A percentile compares a stretch with the other conserved stretches of the same genome.
Conservation (phyloP, 2,888 invertebrate genomes). For the Macrostomum cliftonense region DNA sequence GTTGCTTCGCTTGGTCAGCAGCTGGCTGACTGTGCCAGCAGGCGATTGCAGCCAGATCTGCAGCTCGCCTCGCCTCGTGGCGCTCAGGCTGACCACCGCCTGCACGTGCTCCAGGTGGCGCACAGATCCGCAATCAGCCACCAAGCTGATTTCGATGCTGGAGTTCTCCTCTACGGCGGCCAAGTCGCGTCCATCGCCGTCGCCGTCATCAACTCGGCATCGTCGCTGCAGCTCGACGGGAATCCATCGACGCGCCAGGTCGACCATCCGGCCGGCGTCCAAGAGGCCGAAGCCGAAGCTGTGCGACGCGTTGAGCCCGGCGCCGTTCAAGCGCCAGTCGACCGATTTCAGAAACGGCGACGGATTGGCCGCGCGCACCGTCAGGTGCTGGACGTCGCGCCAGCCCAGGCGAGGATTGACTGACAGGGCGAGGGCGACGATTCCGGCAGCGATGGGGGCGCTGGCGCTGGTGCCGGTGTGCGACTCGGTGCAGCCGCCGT, state of each 20-base stretch:
- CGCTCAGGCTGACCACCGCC: slow-evolving; percentile 48
- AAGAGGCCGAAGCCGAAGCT: not conserved
- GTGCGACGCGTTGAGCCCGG: not conserved
- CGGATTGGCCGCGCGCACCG: not conserved
- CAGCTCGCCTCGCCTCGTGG: slow-evolving; percentile 74
- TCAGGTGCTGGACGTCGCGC: not conserved
- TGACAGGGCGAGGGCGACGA: not conserved
- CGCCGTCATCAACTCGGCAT: slow-evolving; percentile 41
- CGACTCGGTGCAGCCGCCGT: not conserved
- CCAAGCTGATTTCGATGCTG: not conserved
- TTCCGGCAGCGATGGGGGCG: not conserved
- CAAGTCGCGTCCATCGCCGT: slow-evolving; percentile 42
- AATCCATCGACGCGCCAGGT: not conserved
- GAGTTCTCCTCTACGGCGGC: not conserved
- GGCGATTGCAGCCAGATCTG: slow-evolving; percentile 47
- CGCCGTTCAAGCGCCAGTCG: not conserved
- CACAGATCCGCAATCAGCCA: slow-evolving; percentile 43
- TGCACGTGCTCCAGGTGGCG: slow-evolving; percentile 78
- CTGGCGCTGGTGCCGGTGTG: not conserved
- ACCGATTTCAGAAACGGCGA: not conserved
- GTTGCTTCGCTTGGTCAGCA: slow-evolving; percentile 52
- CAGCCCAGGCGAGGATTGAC: not conserved
- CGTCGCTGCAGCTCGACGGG: not conserved
- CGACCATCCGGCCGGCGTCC: not conserved
- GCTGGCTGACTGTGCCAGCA: slow-evolving; percentile 49